phyloP scores from a whole-genome alignment of 2,888 invertebrate species.

The Sphinx pinastri region DNA sequence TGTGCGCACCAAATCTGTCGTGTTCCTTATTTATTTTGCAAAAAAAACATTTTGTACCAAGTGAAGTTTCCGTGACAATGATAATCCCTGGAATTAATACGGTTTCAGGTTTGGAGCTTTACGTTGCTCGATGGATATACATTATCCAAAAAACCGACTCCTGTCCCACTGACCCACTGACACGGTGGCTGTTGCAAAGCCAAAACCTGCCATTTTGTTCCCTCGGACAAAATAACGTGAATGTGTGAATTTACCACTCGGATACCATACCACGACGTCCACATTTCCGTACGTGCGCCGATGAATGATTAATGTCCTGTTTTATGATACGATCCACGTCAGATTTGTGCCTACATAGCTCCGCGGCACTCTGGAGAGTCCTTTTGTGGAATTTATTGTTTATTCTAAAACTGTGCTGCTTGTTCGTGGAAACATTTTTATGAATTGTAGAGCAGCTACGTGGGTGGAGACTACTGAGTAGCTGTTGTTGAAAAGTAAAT shows the following conservation, averaged over 20 bases:
- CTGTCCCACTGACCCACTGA: conserved; percentile 75
- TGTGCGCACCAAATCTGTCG: no score
- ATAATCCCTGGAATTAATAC: not conserved
- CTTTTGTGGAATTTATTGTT: conserved; percentile 47
- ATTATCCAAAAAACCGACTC: conserved; percentile 51
- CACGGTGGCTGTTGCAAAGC: conserved; percentile 58
- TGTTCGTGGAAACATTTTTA: not conserved
- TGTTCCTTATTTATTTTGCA: no score
- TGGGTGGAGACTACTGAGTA: not conserved
- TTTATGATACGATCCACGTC: conserved; percentile 42
- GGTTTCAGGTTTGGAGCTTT: not conserved
- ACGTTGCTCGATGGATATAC: conserved; percentile 41
- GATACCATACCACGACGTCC: conserved; percentile 49
- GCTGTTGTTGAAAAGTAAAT: not conserved
- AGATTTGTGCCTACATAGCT: conserved; percentile 34
- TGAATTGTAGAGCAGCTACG: not conserved
- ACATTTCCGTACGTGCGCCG: conserved; percentile 43
- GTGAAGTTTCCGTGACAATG: not conserved
- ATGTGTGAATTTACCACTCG: conserved; percentile 58
- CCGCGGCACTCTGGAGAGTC: conserved; percentile 2
- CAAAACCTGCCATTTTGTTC: conserved; percentile 59
- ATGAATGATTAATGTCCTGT: conserved; percentile 53
- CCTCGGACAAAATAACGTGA: conserved; percentile 66
- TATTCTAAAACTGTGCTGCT: not conserved
- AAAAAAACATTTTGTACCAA: no score